phyloP scores from a whole-genome alignment of 2,113 vertebrate species.

The Cyprinodon variegatus region DNA sequence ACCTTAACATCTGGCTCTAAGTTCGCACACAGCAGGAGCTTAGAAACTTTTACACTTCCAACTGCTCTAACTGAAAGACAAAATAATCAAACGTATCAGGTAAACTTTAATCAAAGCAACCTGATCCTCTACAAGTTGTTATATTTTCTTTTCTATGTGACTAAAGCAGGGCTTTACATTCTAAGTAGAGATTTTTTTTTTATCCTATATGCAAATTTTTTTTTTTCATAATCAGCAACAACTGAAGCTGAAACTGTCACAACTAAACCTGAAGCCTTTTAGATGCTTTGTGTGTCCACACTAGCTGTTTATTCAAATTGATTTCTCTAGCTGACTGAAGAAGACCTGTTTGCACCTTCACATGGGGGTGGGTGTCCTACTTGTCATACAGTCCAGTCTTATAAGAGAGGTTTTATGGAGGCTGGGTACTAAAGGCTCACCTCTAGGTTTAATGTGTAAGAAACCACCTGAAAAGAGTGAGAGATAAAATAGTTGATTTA shows the following conservation, averaged over 20 bases:
- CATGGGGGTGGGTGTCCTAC: background rate
- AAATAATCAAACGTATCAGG: no score
- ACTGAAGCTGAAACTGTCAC: background rate
- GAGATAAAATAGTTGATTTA: no score
- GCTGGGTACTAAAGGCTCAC: background rate
- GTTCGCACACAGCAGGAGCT: slow-evolving; percentile 49
- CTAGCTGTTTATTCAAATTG: background rate
- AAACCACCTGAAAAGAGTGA: background rate
- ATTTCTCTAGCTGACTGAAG: no score
- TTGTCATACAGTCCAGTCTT: background rate
- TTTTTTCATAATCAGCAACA: background rate
- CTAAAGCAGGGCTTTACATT: background rate
- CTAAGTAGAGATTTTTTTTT: background rate
- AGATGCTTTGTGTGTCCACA: background rate
- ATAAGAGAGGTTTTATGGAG: background rate
- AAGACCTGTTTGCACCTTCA: no score
- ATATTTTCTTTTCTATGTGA: background rate
- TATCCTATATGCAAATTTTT: background rate
- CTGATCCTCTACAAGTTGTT: no score
- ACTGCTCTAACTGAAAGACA: no score
- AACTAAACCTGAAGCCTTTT: background rate
- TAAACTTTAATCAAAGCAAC: no score
- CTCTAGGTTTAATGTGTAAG: no score
- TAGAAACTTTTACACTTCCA: slow-evolving; percentile 26
- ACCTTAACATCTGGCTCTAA: slow-evolving; percentile 56